Evolutionary conservation across 2,113 vertebrate genomes (phyloP).

Genomic region (Rutilus rutilus): DNA sequence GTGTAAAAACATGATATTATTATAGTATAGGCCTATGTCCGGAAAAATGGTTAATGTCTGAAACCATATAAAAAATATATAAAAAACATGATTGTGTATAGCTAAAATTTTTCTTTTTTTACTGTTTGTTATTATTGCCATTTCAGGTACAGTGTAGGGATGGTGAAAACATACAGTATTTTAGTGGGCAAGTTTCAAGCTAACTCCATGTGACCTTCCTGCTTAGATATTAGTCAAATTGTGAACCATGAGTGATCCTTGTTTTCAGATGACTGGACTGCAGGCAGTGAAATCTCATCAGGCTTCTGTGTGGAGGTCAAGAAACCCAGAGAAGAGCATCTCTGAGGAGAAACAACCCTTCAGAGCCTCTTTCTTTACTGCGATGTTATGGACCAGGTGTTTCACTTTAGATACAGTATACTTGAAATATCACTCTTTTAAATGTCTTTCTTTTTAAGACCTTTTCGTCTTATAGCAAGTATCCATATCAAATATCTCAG

Average conservation of each 20-base stretch:
- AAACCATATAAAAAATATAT: too few species aligned
- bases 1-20: background rate
- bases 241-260: background rate
- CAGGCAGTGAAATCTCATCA: conserved; percentile 5
- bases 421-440: background rate
- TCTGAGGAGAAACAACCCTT: background rate
- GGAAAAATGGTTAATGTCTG: too few species aligned
- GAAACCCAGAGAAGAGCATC: background rate
- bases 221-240: background rate
- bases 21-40: background rate
- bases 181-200: background rate
- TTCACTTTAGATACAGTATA: background rate
- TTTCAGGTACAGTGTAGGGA: background rate
- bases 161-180: background rate
- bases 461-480: background rate
- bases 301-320: background rate
- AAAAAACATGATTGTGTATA: background rate
- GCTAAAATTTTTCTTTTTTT: background rate
- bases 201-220: background rate
- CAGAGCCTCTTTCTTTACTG: background rate
- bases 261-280: background rate
- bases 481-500: background rate
- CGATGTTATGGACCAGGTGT: background rate
- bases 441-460: background rate
- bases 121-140: background rate